These are phyloP conservation scores for Cyrtonyx montezumae DNA, from an alignment of 2,113 vertebrate species.

Conservation along the genomic window DNA sequence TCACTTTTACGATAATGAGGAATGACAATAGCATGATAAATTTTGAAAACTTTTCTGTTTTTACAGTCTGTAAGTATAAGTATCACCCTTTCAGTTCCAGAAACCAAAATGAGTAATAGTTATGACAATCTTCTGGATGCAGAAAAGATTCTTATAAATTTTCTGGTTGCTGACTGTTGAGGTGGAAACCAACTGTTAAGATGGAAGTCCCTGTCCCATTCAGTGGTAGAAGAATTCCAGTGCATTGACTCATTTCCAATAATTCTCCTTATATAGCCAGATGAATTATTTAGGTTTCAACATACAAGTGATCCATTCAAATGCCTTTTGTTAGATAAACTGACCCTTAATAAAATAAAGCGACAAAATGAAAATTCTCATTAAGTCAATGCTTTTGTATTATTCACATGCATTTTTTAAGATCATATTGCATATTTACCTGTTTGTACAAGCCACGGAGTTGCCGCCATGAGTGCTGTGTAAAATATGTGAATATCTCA, in stretches of 20 bases:
- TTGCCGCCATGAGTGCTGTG: not conserved
- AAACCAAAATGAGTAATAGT: not conserved
- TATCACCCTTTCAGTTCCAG: not conserved
- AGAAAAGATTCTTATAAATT: not conserved
- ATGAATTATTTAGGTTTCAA: not conserved
- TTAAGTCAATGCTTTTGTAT: not conserved
- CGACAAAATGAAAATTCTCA: not conserved
- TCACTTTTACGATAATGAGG: not conserved
- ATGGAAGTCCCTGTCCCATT: not conserved
- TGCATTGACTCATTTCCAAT: not conserved
- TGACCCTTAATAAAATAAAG: not conserved
- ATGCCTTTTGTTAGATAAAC: not conserved
- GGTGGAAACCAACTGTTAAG: not conserved
- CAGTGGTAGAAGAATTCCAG: not conserved
- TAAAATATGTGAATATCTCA: not conserved
- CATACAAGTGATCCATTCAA: not conserved
- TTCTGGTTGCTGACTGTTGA: not conserved
- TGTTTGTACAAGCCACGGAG: not conserved
- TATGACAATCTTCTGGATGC: not conserved
- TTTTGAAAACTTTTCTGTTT: not conserved
- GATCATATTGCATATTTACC: not conserved
- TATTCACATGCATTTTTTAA: slow-evolving; percentile 25
- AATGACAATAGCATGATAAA: not conserved
- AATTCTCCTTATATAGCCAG: not conserved
- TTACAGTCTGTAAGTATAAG: not conserved